A percentile compares a stretch with the other conserved stretches of the same genome.
phyloP scores from a whole-genome alignment of 53 echinoderm and acorn worm genomes.

The Astropecten irregularis region DNA sequence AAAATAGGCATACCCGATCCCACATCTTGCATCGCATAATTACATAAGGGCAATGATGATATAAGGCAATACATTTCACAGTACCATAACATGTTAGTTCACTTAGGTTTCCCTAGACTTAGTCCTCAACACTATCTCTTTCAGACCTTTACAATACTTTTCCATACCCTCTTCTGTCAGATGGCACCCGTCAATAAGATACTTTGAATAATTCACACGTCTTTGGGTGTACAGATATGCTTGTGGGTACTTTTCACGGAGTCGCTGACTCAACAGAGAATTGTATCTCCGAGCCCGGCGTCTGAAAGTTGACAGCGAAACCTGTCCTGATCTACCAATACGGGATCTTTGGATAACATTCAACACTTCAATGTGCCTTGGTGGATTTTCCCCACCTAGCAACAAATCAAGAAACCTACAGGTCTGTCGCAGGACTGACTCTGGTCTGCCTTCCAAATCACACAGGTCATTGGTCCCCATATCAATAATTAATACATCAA shows the following conservation, averaged over 20 bases:
- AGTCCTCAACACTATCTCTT: neutral
- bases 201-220: neutral
- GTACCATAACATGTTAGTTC: too few relatives aligned
- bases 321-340: neutral
- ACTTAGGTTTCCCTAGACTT: neutral
- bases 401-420: neutral
- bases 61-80: too few relatives aligned
- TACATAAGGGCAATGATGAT: too few relatives aligned
- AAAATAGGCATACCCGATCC: too few relatives aligned
- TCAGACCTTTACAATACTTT: conserved; percentile 7
- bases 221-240: neutral
- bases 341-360: neutral
- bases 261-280: neutral
- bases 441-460: neutral
- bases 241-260: neutral
- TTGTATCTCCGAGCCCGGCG: neutral
- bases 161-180: conserved; percentile 1
- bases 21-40: too few relatives aligned
- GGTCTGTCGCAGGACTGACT: neutral
- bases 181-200: conserved; percentile 1
- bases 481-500: neutral
- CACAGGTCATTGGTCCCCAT: conserved; percentile 2
- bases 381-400: neutral
- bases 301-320: neutral
- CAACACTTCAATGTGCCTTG: neutral